Evolutionary conservation across 2,888 invertebrate species (phyloP), one percentile per base, ranked within the genome.

Genomic region (Cosmorhoe ocellata): DNA sequence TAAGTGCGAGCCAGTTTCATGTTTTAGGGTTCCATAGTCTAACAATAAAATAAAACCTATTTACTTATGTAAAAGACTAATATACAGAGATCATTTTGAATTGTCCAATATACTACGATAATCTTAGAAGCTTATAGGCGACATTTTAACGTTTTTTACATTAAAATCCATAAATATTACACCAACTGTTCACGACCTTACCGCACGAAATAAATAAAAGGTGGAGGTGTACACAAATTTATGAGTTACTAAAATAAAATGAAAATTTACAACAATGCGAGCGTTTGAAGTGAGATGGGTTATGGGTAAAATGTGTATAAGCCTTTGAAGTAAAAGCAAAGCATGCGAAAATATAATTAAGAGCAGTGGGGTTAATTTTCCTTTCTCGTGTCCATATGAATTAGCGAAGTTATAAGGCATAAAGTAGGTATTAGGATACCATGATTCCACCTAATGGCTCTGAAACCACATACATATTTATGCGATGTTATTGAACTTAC

Each of bases 321-420:
- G 3, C 18, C 81, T 84, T 86, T 81, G 78, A 79, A 79, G 79
- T 75, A 76, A 81, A 85, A 84, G 79, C 82, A 78, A 81, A 82
- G 82, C 89, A 88, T 87, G 88, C 87, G 87, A 88, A 83, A 87
- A 81, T 75, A 83, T 85, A 87, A 89, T 89, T 89, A 89, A 80
- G 85, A 79, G 78, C 79, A 85, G 74, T 82, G 79, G 7, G 87
- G 88, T 84, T 89, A 87, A 87, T 87, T 83, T 74, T 69, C 74
- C 70, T 79, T 85, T 88, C 78, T 82, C 88, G 85, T 88, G 86
- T 75, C 78, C 80, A 80, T 84, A 79, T 66, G 81, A 82, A 83
- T 87, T 84, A 86, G 76, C 70, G 61, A 74, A 76, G 74, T 80
- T 81, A 77, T 76, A 64, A 67, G 67, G 71, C 68, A 18, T 18